phyloP scores from a whole-genome alignment of 1,140 invertebrate species.

The Brachionus plicatilis region DNA sequence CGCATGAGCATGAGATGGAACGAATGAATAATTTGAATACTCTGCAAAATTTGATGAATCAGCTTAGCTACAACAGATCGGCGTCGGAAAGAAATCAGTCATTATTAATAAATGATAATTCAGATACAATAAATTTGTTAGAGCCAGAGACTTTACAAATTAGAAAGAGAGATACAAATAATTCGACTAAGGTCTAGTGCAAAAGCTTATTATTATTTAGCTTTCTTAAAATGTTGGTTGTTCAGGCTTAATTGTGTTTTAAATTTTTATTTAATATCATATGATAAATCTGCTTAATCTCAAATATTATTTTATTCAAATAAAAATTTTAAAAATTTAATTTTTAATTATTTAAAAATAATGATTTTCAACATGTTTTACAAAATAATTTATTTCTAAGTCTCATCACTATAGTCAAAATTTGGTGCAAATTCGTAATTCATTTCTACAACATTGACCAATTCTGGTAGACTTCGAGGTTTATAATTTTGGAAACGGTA shows the following conservation, averaged over 20 bases:
- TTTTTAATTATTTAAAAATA: too few species aligned
- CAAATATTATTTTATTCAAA: too few species aligned
- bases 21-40: not conserved
- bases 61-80: not conserved
- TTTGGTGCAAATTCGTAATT: too few species aligned
- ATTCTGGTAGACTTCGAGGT: too few species aligned
- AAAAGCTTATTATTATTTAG: not conserved
- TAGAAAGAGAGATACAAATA: constrained; percentile 14
- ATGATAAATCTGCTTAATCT: too few species aligned
- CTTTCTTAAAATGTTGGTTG: not conserved
- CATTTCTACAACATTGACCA: too few species aligned
- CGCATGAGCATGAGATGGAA: not conserved
- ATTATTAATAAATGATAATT: constrained; percentile 11
- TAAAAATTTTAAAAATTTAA: too few species aligned
- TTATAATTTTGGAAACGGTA: too few species aligned
- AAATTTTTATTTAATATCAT: too few species aligned
- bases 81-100: not conserved
- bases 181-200: not conserved
- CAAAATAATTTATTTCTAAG: too few species aligned
- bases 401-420: too few species aligned
- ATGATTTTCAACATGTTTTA: too few species aligned
- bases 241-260: not conserved
- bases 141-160: not conserved
- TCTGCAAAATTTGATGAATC: not conserved
- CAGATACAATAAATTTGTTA: not conserved